Evolutionary conservation across 2,888 invertebrate species (phyloP), one percentile per base, ranked within the genome.

Genomic region (Hirtodrosophila trivittata): DNA sequence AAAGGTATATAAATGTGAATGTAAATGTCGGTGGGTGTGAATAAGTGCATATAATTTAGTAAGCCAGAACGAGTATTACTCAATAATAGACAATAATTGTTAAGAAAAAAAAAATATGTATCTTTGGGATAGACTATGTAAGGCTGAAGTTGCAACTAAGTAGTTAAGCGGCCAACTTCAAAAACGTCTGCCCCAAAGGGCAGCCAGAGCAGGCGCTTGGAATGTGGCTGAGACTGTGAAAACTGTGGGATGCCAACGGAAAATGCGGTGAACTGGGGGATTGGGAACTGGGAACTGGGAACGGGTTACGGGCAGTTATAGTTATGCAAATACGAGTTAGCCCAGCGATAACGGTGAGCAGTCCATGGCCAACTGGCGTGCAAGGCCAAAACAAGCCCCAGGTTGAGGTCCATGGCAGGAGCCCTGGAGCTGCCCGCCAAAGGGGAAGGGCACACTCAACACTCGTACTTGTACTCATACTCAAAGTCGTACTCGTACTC

Each of bases 321-420:
- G 71, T 57, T 68, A 68, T 70, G 71, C 68, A 68, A 69, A 68
- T 68, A 35, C 13, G 35, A n/a, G 10, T n/a, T 12, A 12, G 67
- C 56, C 49, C 14, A 39, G 26, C 60, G 67, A 66, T 66, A 66
- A 66, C 66, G 66, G 54, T 52, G 70, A 43, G 45, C 60, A 33
- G 28, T 56, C 56, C 65, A 65, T 52, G 62, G 64, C 33, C 66
- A 51, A 33, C 58, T 51, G 50, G 32, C 21, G 35, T 32, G 33
- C 52, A 43, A 33, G 41, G 46, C 66, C 51, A 66, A 43, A 52
- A 46, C 52, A 58, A 10, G n/a, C 41, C 10, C 3, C 56, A 60
- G 56, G 30, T 47, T 16, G 42, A 12, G n/a, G 26, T 21, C 18
- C 18, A 21, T 21, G 18, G 5, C 18, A 21, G 18, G 18, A 21